phyloP scores from a whole-genome alignment of 2,113 vertebrate species.

The Clinocottus analis region DNA sequence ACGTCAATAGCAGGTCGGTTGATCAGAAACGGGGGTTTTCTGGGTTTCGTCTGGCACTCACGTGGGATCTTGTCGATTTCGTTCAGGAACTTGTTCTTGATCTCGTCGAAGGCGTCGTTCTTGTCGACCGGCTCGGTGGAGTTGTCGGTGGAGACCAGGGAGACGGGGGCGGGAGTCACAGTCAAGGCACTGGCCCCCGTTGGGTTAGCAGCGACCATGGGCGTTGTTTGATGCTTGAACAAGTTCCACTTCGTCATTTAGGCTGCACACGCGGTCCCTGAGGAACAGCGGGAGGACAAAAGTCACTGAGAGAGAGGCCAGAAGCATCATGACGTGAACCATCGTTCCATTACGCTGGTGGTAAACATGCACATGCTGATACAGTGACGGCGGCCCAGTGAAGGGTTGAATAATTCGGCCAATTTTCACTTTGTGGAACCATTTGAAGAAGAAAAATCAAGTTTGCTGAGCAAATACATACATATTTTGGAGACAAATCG shows the following conservation, averaged over 20 bases:
- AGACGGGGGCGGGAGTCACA: conserved; percentile 76
- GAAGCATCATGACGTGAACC: neutral
- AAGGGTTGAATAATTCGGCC: neutral
- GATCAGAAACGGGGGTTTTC: conserved; percentile 39
- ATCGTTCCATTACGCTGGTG: neutral
- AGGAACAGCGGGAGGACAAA: conserved; percentile 4
- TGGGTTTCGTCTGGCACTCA: conserved; percentile 80
- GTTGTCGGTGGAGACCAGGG: conserved; percentile 83
- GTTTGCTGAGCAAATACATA: neutral
- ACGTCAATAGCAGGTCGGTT: conserved; percentile 29
- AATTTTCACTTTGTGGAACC: neutral
- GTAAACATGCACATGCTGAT: neutral
- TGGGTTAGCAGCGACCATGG: conserved; percentile 80
- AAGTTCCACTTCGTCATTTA: conserved; percentile 87
- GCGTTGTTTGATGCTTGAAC: conserved; percentile 88
- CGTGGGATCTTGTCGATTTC: conserved; percentile 94
- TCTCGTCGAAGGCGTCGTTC: conserved; percentile 88
- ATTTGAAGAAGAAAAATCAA: neutral
- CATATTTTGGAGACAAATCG: neutral
- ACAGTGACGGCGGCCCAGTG: neutral
- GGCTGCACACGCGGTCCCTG: conserved; percentile 74
- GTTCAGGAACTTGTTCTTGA: conserved; percentile 95
- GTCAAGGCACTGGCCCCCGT: conserved; percentile 77
- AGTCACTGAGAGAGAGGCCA: neutral
- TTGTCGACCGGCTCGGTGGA: conserved; percentile 85